Conservation (phyloP, 2,888 invertebrate species). For the Orchesellides sinensis region DNA sequence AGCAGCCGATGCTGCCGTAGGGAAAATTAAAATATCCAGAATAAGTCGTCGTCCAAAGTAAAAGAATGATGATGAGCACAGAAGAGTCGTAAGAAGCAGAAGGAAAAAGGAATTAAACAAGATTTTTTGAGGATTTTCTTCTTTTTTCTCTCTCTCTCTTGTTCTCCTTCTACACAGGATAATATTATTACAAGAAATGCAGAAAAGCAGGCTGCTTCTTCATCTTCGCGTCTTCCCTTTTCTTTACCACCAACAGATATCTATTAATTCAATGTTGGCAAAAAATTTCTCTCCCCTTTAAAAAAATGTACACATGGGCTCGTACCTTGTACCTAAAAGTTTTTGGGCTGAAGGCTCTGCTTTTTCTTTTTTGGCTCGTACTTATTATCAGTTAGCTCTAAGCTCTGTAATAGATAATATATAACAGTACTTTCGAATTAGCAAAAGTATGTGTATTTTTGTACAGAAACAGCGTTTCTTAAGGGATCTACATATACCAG, state of each 20-base stretch:
- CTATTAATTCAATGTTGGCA: conserved; percentile 30
- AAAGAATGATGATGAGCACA: not conserved
- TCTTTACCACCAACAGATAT: conserved; percentile 25
- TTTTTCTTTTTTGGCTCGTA: conserved; percentile 2
- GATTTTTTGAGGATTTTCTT: conserved; percentile 17
- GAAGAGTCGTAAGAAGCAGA: not conserved
- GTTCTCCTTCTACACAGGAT: too few relatives aligned
- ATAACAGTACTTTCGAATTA: too few relatives aligned
- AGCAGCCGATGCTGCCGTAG: not conserved
- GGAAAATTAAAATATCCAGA: conserved; percentile 25
- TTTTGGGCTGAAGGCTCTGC: not conserved
- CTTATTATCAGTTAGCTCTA: not conserved
- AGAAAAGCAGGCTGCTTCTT: not conserved
- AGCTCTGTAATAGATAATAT: not conserved
- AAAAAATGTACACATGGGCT: not conserved
- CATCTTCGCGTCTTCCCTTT: not conserved
- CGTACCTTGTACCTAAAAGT: not conserved
- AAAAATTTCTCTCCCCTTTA: conserved; percentile 1
- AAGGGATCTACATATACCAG: not conserved
- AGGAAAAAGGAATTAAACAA: conserved; percentile 21
- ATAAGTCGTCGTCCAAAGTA: not conserved
- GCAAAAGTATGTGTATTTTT: too few relatives aligned
- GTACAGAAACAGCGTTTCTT: too few relatives aligned
- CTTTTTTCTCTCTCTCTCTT: not conserved
- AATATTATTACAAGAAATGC: too few relatives aligned